These are phyloP conservation scores for Pseudochirops corinnae DNA, from an alignment of 2,797 vertebrate species.

Conservation along the genomic window DNA sequence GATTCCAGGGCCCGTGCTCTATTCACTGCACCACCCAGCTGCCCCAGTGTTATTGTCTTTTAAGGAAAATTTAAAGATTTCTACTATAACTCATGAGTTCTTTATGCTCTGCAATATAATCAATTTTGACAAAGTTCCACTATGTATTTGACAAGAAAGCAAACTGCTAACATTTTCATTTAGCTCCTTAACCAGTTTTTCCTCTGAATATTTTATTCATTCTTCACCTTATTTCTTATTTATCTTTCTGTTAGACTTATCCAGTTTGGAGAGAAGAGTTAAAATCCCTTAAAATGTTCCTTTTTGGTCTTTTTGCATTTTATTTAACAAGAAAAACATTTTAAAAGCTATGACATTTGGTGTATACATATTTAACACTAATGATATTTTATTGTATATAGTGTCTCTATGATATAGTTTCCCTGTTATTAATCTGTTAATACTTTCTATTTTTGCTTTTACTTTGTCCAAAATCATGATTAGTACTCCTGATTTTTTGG, in stretches of 20 bases:
- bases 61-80: not conserved
- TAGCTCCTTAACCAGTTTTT: not conserved
- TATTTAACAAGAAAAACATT: not conserved
- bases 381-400: not conserved
- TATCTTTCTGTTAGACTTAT: not conserved
- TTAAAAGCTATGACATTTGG: not conserved
- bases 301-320: not conserved
- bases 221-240: not conserved
- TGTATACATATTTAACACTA: not conserved
- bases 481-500: not conserved
- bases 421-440: not conserved
- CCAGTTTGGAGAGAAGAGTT: conserved; percentile 8
- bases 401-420: not conserved
- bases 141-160: not conserved
- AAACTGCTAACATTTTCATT: not conserved
- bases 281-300: not conserved
- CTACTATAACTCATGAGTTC: not conserved
- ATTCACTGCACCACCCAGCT: no score
- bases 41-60: not conserved
- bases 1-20: no score
- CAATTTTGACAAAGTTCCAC: not conserved
- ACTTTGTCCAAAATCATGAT: not conserved
- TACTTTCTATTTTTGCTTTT: not conserved
- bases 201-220: not conserved
- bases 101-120: not conserved